Base-by-base conservation (phyloP, 2,888 invertebrate genomes). In the Tetragnatha montana region DNA sequence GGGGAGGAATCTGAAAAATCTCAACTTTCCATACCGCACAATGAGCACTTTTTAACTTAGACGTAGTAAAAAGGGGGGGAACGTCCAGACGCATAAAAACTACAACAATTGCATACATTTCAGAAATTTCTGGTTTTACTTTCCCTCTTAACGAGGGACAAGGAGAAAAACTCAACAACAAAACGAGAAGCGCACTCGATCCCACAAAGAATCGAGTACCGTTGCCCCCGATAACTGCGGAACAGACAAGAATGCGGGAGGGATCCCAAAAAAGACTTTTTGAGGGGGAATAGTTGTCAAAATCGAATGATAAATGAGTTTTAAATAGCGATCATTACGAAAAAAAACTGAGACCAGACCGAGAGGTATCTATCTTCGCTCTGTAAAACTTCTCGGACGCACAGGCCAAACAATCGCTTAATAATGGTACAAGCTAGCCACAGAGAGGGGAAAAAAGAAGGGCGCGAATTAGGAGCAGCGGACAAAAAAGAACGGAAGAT, bases 301-400 rank as follows among this genome's bases (percentile, higher is more conserved):
- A 78, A 73, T 50, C 21, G 69, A 51, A 89, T 89, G 89, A 89
- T 85, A 85, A 89, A 89, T 89, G 89, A 50, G 89, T 81, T 89
- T 89, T 89, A 89, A 89, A 89, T 89, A 85, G 89, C 89, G 81
- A 89, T 89, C 81, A 89, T 89, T 80, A 87, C n/a, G 71, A 76
- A 74, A 22, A 22, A 71, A 22, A 73, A 60, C 17, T 35, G 7
- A 17, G 60, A 12, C 60, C 60, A 60, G 17, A 60, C 60, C 60
- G 60, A 60, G 35, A 35, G 60, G 60, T 60, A 60, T 60, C 60
- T 60, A 60, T 60, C 60, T 60, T 60, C 17, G 60, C 60, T 60
- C 60, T 60, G 60, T 60, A 60, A 60, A 60, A 60, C 60, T 60
- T 60, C 60, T 60, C 60, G 17, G 17, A 60, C 60, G 60, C 60